Percentiles rank a stretch among this genome's conserved stretches.
These are phyloP conservation scores for Tolmerus cingulatus DNA, from an alignment of 2,888 invertebrate genomes.

Conservation along the genomic window DNA sequence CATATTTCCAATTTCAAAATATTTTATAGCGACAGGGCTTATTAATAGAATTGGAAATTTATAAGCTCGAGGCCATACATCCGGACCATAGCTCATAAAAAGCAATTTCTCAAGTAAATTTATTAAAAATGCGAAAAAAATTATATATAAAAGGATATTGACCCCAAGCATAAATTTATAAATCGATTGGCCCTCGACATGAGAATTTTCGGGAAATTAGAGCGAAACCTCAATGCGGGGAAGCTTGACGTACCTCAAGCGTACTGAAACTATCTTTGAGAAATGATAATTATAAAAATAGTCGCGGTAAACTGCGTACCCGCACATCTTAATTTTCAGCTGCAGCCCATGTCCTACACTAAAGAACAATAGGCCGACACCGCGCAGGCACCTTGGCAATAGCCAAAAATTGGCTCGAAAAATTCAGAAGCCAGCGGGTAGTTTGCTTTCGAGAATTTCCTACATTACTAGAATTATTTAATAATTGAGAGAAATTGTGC, in stretches of 20 bases:
- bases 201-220: background rate
- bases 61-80: background rate
- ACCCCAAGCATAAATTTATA: background rate
- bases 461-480: slow-evolving; percentile 23
- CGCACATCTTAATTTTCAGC: background rate
- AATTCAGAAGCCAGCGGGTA: background rate
- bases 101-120: background rate
- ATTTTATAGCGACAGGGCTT: background rate
- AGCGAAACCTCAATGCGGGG: background rate
- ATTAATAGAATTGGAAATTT: background rate
- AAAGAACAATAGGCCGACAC: background rate
- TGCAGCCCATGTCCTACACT: background rate
- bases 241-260: background rate
- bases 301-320: background rate
- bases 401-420: background rate
- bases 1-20: background rate
- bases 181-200: background rate
- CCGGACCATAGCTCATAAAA: background rate
- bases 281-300: background rate
- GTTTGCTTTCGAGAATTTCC: background rate
- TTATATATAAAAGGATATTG: background rate
- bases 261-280: background rate
- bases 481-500: slow-evolving; percentile 24
- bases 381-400: background rate
- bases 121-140: background rate